Evolutionary conservation across 1,140 invertebrate genomes (phyloP), one percentile per base, ranked within the genome.

Genomic region (Drosophila elegans): DNA sequence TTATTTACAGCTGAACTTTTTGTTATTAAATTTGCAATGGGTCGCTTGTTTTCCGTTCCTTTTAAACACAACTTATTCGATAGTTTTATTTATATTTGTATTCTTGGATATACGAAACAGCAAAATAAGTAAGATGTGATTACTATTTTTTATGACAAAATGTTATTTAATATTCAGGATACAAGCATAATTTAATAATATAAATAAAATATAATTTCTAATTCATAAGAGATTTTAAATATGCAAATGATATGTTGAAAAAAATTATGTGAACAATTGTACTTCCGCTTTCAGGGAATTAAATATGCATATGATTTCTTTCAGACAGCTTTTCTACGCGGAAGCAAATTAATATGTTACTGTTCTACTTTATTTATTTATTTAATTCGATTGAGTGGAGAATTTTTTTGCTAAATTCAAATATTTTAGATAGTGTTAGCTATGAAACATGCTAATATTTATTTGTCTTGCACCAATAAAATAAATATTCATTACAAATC

Each of bases 11-110:
- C 6, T 12, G 5, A 11, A 32, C 13, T 32, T 13, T 12, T 5
- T 32, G n/a, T 11, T 39, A 5, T n/a, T n/a, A 12, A 12, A n/a
- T 39, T 39, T 39, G 9, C 36, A 11, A 38, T 38, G 1, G 45
- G 12, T 4, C 10, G 7, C 46, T n/a, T 29, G 16, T 39, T 27
- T 25, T n/a, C 16, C 16, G 2, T 27, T 12, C 27, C 52, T 32
- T 9, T 1, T 13, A 13, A 32, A 5, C n/a, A 16, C 32, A 27
- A 16, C n/a, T 9, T 13, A 2, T 13, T n/a, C 9, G 46, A 2
- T 42, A n/a, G 38, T 25, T 53, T 42, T 11, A 51, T 29, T 29
- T 39, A 21, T 9, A 16, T 51, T n/a, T 60, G 7, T 6, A 52
- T 16, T 4, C 13, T 7, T 9, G 10, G 3, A 4, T 21, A 21